Evolutionary conservation across 1,140 invertebrate species (phyloP).

Genomic region (Cotesia vestalis): DNA sequence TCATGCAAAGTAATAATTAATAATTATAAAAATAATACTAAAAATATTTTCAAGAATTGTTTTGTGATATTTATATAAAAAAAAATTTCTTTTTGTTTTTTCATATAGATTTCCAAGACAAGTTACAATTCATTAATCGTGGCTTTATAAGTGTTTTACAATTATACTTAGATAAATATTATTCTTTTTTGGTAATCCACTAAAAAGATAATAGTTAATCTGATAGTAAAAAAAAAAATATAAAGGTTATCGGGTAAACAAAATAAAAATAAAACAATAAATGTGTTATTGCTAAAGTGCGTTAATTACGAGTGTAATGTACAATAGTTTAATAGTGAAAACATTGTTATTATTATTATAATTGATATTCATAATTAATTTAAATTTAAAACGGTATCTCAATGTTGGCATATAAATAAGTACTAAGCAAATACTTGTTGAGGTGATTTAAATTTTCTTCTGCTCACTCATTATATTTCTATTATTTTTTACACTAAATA

Average conservation of each 20-base stretch:
- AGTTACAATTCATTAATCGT: too few relatives aligned
- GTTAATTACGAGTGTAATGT: constrained; percentile 7
- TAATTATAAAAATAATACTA: too few relatives aligned
- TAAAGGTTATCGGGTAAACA: neutral
- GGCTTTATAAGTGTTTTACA: too few relatives aligned
- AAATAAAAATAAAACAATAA: constrained; percentile 5
- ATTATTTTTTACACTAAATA: neutral
- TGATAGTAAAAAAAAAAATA: too few relatives aligned
- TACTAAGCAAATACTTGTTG: neutral
- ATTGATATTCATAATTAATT: constrained; percentile 1
- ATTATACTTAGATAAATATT: too few relatives aligned
- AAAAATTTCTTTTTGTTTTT: too few relatives aligned
- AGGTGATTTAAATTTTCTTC: neutral
- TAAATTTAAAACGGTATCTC: neutral
- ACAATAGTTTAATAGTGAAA: constrained; percentile 15
- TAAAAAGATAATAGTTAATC: too few relatives aligned
- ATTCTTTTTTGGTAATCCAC: too few relatives aligned
- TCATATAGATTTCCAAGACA: too few relatives aligned
- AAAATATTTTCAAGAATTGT: too few relatives aligned
- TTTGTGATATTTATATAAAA: too few relatives aligned
- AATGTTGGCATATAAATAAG: constrained; percentile 15
- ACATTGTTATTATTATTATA: constrained; percentile 15
- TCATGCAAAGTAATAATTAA: too few relatives aligned
- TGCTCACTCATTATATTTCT: neutral
- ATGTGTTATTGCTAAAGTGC: neutral